Evolutionary conservation across 2,113 vertebrate genomes (phyloP).

Genomic region (Panthera tigris): DNA sequence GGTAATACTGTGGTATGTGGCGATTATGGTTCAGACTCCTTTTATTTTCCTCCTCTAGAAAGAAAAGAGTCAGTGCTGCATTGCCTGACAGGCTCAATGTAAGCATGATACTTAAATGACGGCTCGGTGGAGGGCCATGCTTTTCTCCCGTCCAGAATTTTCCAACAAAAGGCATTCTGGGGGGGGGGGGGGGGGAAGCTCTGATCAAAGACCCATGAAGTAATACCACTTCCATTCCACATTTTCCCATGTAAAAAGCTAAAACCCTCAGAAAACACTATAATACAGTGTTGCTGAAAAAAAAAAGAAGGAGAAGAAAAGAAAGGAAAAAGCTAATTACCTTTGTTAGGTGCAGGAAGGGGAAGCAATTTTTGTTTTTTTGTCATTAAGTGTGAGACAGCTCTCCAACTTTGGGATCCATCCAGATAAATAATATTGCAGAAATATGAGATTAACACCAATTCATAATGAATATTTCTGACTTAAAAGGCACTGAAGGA

Average conservation of each 20-base stretch:
- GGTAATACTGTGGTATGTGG: background rate
- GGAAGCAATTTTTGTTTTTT: background rate
- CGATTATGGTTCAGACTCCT: background rate
- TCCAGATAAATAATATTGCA: slow-evolving; percentile 56
- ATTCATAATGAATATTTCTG: slow-evolving; percentile 55
- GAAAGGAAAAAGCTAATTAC: background rate
- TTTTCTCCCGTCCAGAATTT: slow-evolving; percentile 41
- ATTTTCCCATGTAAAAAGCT: slow-evolving; percentile 45
- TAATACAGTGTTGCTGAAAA: background rate
- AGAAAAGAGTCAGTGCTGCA: background rate
- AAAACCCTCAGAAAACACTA: slow-evolving; percentile 48
- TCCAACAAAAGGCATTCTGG: slow-evolving; percentile 53
- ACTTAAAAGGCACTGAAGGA: slow-evolving; percentile 56
- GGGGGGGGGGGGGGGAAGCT: background rate
- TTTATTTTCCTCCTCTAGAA: background rate
- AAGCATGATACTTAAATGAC: background rate
- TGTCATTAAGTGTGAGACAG: slow-evolving; percentile 12
- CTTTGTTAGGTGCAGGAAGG: background rate
- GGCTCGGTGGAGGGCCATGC: background rate
- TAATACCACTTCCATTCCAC: slow-evolving; percentile 34
- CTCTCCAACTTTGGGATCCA: background rate
- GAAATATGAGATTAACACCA: slow-evolving; percentile 3
- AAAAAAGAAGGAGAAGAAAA: fast-evolving
- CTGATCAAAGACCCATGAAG: slow-evolving; percentile 30
- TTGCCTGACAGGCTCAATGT: background rate